Percentiles rank a stretch among this genome's conserved stretches.
phyloP scores from a whole-genome alignment of 2,113 vertebrate genomes.

The Glaucomys volans region DNA sequence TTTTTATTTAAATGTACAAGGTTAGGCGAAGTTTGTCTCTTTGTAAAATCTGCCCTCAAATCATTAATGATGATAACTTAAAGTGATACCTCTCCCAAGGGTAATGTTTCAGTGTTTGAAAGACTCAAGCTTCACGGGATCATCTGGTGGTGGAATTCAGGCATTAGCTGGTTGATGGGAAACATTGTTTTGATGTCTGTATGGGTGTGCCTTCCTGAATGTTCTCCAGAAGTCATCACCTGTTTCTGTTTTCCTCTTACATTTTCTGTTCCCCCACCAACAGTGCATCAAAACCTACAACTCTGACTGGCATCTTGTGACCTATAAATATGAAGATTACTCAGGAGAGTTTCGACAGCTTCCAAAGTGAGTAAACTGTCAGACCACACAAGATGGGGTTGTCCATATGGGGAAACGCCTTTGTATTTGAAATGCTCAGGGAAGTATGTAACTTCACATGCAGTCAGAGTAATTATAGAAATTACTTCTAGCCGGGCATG shows the following conservation, averaged over 20 bases:
- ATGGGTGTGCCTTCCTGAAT: background rate
- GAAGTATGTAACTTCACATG: background rate
- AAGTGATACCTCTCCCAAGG: background rate
- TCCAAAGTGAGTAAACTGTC: constrained; percentile 91
- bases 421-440: background rate
- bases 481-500: background rate
- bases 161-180: background rate
- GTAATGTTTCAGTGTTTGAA: background rate
- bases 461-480: background rate
- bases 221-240: background rate
- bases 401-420: background rate
- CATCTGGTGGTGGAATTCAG: constrained; percentile 12
- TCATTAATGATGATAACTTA: background rate
- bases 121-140: background rate
- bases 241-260: constrained; percentile 33
- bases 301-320: constrained; percentile 98
- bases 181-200: background rate
- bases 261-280: constrained; percentile 61
- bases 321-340: constrained; percentile 98
- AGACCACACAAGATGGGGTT: background rate
- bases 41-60: background rate
- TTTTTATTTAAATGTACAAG: background rate
- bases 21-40: background rate
- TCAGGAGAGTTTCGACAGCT: constrained; percentile 98
- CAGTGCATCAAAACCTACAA: constrained; percentile 99